Percentiles rank a stretch among this genome's conserved stretches.
phyloP scores from a whole-genome alignment of 2,888 invertebrate genomes.

The Amitus sp. region DNA sequence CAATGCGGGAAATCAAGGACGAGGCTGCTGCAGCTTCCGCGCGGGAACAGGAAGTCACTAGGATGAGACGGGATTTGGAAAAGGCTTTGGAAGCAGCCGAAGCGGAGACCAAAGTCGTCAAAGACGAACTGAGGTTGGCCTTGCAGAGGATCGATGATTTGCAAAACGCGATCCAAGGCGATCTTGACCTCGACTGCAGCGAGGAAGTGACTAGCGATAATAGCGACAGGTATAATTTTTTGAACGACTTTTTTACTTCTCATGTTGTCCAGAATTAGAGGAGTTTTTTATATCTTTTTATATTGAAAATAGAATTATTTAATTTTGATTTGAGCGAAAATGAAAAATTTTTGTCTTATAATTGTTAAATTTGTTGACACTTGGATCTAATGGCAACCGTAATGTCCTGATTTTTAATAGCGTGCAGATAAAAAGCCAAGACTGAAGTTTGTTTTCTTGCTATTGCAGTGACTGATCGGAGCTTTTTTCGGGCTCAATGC shows the following conservation, averaged over 20 bases:
- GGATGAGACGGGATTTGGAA: constrained; percentile 81
- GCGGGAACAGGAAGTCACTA: constrained; percentile 79
- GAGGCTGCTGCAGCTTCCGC: constrained; percentile 77
- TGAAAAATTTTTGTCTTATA: constrained; percentile 1
- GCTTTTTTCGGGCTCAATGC: constrained; percentile 51
- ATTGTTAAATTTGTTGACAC: background rate
- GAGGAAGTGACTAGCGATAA: constrained; percentile 68
- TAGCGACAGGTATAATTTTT: constrained; percentile 74
- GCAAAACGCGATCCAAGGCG: constrained; percentile 92
- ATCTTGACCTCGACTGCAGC: constrained; percentile 75
- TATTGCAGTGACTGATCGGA: constrained; percentile 59
- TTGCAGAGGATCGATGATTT: constrained; percentile 90
- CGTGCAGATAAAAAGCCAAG: too few species aligned
- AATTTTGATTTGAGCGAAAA: background rate
- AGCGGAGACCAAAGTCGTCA: constrained; percentile 76
- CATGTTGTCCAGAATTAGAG: too few species aligned
- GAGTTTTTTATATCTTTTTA: too few species aligned
- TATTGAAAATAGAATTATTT: too few species aligned
- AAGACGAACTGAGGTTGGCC: constrained; percentile 87
- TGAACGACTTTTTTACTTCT: background rate
- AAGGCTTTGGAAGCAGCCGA: constrained; percentile 77
- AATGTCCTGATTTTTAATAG: too few species aligned
- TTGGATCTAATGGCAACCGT: too few species aligned
- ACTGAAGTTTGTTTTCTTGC: constrained; percentile 26
- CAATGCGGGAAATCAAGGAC: constrained; percentile 79